Percentiles rank a stretch among this genome's conserved stretches.
Evolutionary conservation across 2,797 vertebrate species (phyloP).

Genomic region (Trachops cirrhosus): DNA sequence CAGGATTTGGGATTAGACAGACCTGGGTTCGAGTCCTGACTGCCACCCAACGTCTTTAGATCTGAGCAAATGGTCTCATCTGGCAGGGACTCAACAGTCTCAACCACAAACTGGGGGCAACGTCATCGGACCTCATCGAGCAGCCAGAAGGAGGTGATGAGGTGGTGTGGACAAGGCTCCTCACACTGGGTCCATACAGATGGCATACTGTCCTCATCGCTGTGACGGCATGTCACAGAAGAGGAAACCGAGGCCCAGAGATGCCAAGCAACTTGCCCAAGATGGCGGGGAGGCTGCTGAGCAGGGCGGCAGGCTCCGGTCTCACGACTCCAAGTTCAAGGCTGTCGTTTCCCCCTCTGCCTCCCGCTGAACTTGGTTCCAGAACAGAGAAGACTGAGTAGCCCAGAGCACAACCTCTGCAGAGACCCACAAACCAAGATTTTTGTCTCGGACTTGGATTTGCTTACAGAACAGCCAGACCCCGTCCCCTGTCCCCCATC

Average conservation of each 20-base stretch:
- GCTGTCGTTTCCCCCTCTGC: background rate
- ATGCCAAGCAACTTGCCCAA: background rate
- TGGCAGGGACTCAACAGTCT: too few species aligned
- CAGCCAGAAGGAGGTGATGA: background rate
- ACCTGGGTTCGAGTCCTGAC: background rate
- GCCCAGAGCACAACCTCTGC: background rate
- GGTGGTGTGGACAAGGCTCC: background rate
- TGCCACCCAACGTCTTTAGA: background rate
- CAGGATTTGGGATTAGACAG: background rate
- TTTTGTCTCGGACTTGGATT: background rate
- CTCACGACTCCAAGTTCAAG: background rate
- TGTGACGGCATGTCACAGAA: fast-evolving
- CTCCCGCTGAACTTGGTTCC: background rate
- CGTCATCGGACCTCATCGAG: background rate
- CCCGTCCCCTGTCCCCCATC: background rate
- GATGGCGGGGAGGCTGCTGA: background rate
- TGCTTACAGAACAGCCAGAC: background rate
- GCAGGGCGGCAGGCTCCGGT: background rate
- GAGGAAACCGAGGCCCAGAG: background rate
- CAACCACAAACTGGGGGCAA: background rate
- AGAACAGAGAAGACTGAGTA: background rate
- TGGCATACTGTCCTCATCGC: background rate
- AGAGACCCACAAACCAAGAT: background rate
- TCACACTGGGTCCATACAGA: background rate
- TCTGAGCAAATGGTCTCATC: background rate